phyloP scores from a whole-genome alignment of 1,140 invertebrate species.

The Lysiphlebus fabarum region DNA sequence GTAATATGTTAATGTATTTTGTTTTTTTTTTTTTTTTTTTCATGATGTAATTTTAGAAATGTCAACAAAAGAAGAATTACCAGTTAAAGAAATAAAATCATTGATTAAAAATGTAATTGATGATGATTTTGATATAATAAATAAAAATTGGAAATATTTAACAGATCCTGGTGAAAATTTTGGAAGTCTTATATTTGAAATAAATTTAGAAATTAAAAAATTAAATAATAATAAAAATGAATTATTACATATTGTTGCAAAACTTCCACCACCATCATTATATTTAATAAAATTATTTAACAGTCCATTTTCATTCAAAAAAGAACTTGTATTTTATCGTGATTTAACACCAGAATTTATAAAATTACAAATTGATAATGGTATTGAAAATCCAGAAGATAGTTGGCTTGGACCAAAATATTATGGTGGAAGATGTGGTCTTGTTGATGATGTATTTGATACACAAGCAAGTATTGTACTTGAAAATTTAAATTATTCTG shows the following conservation, averaged over 20 bases:
- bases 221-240: constrained; percentile 37
- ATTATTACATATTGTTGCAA: constrained; percentile 56
- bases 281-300: constrained; percentile 59
- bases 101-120: constrained; percentile 36
- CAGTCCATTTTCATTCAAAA: constrained; percentile 59
- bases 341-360: constrained; percentile 53
- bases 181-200: constrained; percentile 58
- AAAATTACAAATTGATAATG: constrained; percentile 53
- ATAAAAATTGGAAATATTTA: constrained; percentile 45
- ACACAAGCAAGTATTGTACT: constrained; percentile 57
- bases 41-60: constrained; percentile 29
- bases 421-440: constrained; percentile 57
- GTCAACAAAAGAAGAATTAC: constrained; percentile 33
- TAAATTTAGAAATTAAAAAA: constrained; percentile 40
- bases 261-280: constrained; percentile 59
- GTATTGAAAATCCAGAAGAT: constrained; percentile 44
- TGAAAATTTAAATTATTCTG: constrained; percentile 58
- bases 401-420: constrained; percentile 53
- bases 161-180: constrained; percentile 63
- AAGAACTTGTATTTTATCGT: constrained; percentile 60
- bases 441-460: constrained; percentile 54
- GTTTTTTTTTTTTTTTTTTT: constrained; percentile 11
- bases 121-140: constrained; percentile 31
- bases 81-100: constrained; percentile 38
- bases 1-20: background rate